A percentile compares a stretch with the other conserved stretches of the same genome.
phyloP scores from a whole-genome alignment of 2,113 vertebrate genomes.

The Pedionomus torquatus region DNA sequence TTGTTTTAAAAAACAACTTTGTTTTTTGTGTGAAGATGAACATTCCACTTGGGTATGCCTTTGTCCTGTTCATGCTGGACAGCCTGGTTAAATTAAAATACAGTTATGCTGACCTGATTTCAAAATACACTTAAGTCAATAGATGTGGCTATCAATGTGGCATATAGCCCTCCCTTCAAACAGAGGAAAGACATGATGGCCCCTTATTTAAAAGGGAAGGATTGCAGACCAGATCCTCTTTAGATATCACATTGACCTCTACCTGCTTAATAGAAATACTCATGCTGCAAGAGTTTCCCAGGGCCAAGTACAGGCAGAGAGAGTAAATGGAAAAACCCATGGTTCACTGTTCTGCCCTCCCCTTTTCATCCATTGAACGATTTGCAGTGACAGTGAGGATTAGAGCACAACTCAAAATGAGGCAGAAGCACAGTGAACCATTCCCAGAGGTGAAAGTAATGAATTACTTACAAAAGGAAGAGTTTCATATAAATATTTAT shows the following conservation, averaged over 20 bases:
- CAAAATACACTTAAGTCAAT: not conserved
- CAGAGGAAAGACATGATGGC: not conserved
- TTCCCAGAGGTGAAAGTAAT: not conserved
- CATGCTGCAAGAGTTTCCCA: not conserved
- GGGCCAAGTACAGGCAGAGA: not conserved
- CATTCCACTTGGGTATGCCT: not conserved
- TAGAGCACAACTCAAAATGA: not conserved
- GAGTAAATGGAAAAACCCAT: slow-evolving; percentile 45
- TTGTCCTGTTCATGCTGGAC: not conserved
- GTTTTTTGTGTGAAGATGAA: not conserved
- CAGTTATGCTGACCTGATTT: not conserved
- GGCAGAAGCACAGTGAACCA: slow-evolving; percentile 1
- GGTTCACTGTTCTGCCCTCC: not conserved
- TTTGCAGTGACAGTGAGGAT: slow-evolving; percentile 26
- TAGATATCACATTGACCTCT: not conserved
- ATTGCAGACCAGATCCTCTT: not conserved
- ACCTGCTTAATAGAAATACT: not conserved
- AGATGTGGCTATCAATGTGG: not conserved
- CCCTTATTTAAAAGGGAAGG: not conserved
- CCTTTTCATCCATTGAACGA: not conserved
- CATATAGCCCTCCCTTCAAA: not conserved
- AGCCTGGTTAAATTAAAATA: not conserved
- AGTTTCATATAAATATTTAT: slow-evolving; percentile 5
- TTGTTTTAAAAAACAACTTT: not conserved
- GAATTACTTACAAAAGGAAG: slow-evolving; percentile 20